phyloP scores from a whole-genome alignment of 2,888 invertebrate genomes.

The Chaetogeoica ovagalla region DNA sequence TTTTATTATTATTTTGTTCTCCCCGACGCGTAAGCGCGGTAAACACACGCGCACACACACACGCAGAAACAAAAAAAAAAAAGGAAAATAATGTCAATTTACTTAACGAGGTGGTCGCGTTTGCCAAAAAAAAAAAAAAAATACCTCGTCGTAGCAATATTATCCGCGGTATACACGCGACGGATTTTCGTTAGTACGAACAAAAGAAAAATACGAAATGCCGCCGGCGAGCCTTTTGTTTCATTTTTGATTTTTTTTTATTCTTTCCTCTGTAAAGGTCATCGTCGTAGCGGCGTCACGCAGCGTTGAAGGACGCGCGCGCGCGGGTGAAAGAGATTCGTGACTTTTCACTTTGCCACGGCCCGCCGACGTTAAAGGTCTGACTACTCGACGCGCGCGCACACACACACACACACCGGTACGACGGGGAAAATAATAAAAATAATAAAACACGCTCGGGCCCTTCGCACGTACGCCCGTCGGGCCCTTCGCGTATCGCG shows the following conservation, averaged over 20 bases:
- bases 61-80: background rate
- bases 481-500: background rate
- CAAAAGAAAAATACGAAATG: constrained; percentile 23
- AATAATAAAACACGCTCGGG: constrained; percentile 6
- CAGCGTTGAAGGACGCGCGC: background rate
- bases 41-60: no score
- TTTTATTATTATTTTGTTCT: no score
- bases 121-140: constrained; percentile 25
- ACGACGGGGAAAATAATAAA: no score
- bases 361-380: constrained; percentile 37
- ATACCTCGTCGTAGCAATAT: background rate
- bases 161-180: no score
- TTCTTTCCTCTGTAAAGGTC: constrained; percentile 49
- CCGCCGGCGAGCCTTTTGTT: constrained; percentile 15
- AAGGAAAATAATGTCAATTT: constrained; percentile 32
- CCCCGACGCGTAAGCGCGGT: no score
- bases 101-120: background rate
- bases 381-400: constrained; percentile 35
- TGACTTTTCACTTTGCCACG: constrained; percentile 53
- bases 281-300: constrained; percentile 12
- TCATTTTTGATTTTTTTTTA: constrained; percentile 13
- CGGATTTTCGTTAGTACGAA: background rate
- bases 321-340: constrained; percentile 22
- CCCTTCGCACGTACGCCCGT: constrained; percentile 11
- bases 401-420: no score